phyloP scores from a whole-genome alignment of 2,113 vertebrate genomes.

The Seriola aureovittata region DNA sequence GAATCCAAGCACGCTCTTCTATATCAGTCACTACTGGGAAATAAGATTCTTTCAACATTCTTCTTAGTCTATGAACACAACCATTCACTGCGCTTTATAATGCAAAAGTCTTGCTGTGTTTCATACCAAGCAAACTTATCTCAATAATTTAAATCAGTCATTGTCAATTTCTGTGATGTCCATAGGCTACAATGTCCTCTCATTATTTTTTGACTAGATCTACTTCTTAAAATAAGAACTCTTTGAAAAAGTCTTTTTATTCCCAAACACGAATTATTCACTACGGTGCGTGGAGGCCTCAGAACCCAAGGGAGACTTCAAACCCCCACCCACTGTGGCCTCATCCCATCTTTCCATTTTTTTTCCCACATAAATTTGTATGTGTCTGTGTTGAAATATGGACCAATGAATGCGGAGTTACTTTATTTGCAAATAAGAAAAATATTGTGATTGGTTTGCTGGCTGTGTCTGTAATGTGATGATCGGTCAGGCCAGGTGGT shows the following conservation, averaged over 20 bases:
- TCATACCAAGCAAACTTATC: background rate
- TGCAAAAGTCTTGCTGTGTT: background rate
- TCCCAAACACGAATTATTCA: no score
- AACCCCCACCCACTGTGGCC: no score
- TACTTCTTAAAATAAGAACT: background rate
- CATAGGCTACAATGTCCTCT: background rate
- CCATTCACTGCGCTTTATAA: background rate
- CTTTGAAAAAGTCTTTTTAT: background rate
- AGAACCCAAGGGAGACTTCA: no score
- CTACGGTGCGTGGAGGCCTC: no score
- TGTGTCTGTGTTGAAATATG: no score
- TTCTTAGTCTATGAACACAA: background rate
- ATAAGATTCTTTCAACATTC: background rate
- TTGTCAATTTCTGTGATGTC: background rate
- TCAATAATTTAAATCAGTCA: slow-evolving; percentile 21
- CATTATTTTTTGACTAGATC: background rate
- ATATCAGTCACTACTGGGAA: background rate
- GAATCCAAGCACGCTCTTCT: background rate
- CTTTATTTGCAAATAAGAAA: no score
- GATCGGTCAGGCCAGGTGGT: no score
- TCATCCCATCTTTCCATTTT: no score
- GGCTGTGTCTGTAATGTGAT: no score
- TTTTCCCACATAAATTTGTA: no score
- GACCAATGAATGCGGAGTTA: no score
- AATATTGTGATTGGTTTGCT: no score